Base-by-base conservation (phyloP, 2,888 invertebrate species). In the Xanthia togata region DNA sequence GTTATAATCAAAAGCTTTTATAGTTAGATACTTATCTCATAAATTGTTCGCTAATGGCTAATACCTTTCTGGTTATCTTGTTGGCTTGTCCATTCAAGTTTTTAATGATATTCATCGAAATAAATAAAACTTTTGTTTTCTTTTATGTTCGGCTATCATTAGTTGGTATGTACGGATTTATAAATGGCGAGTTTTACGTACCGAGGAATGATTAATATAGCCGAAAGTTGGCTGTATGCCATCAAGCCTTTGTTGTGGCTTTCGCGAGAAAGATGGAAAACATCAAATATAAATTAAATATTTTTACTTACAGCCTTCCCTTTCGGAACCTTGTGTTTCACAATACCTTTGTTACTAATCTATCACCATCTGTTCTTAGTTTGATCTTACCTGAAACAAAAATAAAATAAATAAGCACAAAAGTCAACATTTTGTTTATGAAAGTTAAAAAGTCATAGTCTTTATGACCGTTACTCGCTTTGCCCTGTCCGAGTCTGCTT, bases 131-230 rank as follows among this genome's bases (percentile, higher is more conserved):
- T 82, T 89, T 87, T 83, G 84, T 87, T 89, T 87, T 87, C 84
- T 85, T 89, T 87, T 87, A 83, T 87, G 83, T 82, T 87, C 84
- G 73, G 85, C 86, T 83, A 90, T 90, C 90, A 89, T 88, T 90
- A 86, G 87, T 88, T 84, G 85, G 87, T 89, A 90, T 90, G 89
- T 89, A 89, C 87, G 86, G 90, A 90, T 92, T 93, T 93, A 92
- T 92, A 92, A 92, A 92, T 91, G 90, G 90, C 87, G 85, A 89
- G 89, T 90, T 92, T 90, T 91, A 91, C 90, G 91, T 91, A 91
- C 89, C 89, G 86, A 85, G 88, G 90, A 91, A 93, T 95, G 95
- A 95, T 95, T 93, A 93, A 95, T 94, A 91, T 90, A 87, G 81
- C 87, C 85, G 79, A 90, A 91, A 91, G 85, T 94, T 95, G 95